These are phyloP conservation scores for Ctenomys sociabilis DNA, from an alignment of 2,113 vertebrate genomes.

Conservation along the genomic window DNA sequence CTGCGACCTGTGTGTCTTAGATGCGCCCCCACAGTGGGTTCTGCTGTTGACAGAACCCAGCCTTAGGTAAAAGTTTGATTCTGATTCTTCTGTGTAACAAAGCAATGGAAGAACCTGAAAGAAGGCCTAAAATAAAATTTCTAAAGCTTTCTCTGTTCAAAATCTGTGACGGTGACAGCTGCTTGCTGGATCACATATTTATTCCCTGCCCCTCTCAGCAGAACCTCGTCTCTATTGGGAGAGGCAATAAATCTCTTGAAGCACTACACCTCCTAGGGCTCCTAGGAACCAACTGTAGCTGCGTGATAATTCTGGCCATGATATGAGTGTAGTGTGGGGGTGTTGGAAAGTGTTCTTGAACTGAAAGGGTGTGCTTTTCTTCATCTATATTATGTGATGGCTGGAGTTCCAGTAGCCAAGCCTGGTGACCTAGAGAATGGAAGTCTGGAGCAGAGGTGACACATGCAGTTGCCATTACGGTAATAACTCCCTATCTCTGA, in stretches of 20 bases:
- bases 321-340: neutral
- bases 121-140: constrained; percentile 41
- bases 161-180: neutral
- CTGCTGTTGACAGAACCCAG: neutral
- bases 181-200: neutral
- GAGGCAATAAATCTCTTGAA: neutral
- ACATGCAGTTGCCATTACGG: neutral
- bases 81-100: neutral
- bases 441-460: neutral
- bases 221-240: neutral
- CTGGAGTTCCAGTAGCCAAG: neutral
- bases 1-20: neutral
- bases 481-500: neutral
- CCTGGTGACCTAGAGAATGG: neutral
- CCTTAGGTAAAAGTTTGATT: neutral
- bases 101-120: neutral
- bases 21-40: neutral
- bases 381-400: neutral
- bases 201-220: neutral
- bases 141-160: neutral
- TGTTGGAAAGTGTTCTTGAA: constrained; percentile 47
- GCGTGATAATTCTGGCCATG: neutral
- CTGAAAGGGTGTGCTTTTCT: neutral
- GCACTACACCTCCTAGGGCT: constrained; percentile 19
- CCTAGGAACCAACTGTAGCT: neutral